A percentile compares a stretch with the other conserved stretches of the same genome.
phyloP scores from a whole-genome alignment of 2,888 invertebrate genomes.

The Cyclophora punctaria region DNA sequence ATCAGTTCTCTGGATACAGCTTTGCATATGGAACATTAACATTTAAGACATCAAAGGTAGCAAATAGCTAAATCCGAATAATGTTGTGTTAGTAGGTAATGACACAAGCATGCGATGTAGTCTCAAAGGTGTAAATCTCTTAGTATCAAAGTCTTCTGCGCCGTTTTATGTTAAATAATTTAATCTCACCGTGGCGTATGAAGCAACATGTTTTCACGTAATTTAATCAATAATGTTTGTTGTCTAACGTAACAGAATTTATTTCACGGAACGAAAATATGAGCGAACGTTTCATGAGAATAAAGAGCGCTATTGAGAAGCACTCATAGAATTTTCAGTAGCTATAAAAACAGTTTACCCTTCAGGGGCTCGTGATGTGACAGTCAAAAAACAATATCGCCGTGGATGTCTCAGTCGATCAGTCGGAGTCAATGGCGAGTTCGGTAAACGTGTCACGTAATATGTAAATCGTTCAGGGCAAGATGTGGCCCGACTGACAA shows the following conservation, averaged over 20 bases:
- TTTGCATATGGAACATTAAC: slow-evolving; percentile 15
- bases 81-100: slow-evolving; percentile 30
- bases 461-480: slow-evolving; percentile 73
- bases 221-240: slow-evolving; percentile 56
- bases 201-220: slow-evolving; percentile 48
- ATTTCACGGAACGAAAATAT: slow-evolving; percentile 28
- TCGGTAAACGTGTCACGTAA: slow-evolving; percentile 71
- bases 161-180: slow-evolving; percentile 58
- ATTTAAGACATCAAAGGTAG: slow-evolving; percentile 33
- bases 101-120: slow-evolving; percentile 34
- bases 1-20: neutral
- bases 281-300: slow-evolving; percentile 20
- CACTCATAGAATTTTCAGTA: slow-evolving; percentile 55
- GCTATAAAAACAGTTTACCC: slow-evolving; percentile 54
- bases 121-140: slow-evolving; percentile 44
- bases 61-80: slow-evolving; percentile 32
- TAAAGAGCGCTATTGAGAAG: slow-evolving; percentile 29
- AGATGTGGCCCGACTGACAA: slow-evolving; percentile 71
- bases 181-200: slow-evolving; percentile 46
- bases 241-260: slow-evolving; percentile 36
- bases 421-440: slow-evolving; percentile 62
- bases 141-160: slow-evolving; percentile 43
- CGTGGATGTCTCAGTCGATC: slow-evolving; percentile 67
- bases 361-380: slow-evolving; percentile 39
- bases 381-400: slow-evolving; percentile 66